A percentile compares a stretch with the other conserved stretches of the same genome.
These are phyloP conservation scores for Electrophaes corylata DNA, from an alignment of 2,888 invertebrate species.

Conservation along the genomic window DNA sequence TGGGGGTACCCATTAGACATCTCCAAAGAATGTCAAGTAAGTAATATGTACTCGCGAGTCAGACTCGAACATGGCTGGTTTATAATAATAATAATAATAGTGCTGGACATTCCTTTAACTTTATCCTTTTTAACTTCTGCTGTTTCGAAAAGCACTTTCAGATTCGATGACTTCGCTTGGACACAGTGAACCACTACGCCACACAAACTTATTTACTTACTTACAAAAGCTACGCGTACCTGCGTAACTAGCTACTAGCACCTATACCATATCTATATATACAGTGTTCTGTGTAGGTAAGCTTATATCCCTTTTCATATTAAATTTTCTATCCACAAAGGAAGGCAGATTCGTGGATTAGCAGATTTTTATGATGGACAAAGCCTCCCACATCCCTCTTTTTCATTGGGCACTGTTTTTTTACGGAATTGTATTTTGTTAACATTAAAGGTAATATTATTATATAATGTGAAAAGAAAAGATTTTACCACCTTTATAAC, in stretches of 20 bases:
- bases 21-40: too few relatives aligned
- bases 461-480: slow-evolving; percentile 11
- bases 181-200: background rate
- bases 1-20: too few relatives aligned
- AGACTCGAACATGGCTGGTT: too few relatives aligned
- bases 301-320: slow-evolving; percentile 4
- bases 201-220: background rate
- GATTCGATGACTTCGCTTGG: background rate
- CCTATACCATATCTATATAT: too few relatives aligned
- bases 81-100: too few relatives aligned
- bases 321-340: slow-evolving; percentile 17
- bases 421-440: background rate
- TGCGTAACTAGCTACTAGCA: too few relatives aligned
- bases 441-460: slow-evolving; percentile 9
- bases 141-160: too few relatives aligned
- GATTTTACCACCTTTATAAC: background rate
- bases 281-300: background rate
- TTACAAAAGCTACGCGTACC: background rate
- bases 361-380: slow-evolving; percentile 48
- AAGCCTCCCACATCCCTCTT: slow-evolving; percentile 43
- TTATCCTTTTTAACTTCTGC: too few relatives aligned
- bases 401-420: slow-evolving; percentile 12
- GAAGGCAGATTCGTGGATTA: slow-evolving; percentile 43
- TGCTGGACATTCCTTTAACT: too few relatives aligned
- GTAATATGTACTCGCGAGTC: too few relatives aligned